These are phyloP conservation scores for Protonibea diacanthus DNA, from an alignment of 2,797 vertebrate species.

Conservation along the genomic window DNA sequence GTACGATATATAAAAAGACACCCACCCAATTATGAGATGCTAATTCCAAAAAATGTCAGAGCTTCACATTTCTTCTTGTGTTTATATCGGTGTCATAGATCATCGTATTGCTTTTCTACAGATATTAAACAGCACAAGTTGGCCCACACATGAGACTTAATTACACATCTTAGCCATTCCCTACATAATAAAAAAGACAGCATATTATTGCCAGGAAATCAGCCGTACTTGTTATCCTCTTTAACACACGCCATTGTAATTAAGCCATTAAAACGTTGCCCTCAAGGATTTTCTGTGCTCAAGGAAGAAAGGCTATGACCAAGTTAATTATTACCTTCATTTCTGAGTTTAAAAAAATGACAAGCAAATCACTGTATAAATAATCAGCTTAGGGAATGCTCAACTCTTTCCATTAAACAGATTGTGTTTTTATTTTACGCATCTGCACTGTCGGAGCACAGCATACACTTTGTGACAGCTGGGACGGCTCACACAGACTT, in stretches of 20 bases:
- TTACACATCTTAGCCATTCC: conserved; percentile 66
- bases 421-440: conserved; percentile 16
- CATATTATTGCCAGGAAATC: conserved; percentile 74
- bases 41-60: conserved; percentile 32
- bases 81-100: conserved; percentile 50
- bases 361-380: conserved; percentile 67
- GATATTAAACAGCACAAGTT: conserved; percentile 46
- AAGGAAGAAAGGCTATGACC: conserved; percentile 62
- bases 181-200: conserved; percentile 56
- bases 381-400: conserved; percentile 55
- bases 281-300: conserved; percentile 76
- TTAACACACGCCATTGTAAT: conserved; percentile 77
- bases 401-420: conserved; percentile 41
- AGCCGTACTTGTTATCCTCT: conserved; percentile 60
- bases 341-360: conserved; percentile 59
- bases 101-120: conserved; percentile 29
- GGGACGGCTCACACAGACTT: conserved; percentile 32
- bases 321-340: conserved; percentile 75
- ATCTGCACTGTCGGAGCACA: conserved; percentile 15
- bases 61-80: conserved; percentile 44
- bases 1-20: conserved; percentile 27
- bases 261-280: conserved; percentile 81
- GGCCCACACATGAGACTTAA: conserved; percentile 71
- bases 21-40: conserved; percentile 18
- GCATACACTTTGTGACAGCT: conserved; percentile 29